Base-by-base conservation (phyloP, 2,113 vertebrate species). In the Aphyosemion australe region DNA sequence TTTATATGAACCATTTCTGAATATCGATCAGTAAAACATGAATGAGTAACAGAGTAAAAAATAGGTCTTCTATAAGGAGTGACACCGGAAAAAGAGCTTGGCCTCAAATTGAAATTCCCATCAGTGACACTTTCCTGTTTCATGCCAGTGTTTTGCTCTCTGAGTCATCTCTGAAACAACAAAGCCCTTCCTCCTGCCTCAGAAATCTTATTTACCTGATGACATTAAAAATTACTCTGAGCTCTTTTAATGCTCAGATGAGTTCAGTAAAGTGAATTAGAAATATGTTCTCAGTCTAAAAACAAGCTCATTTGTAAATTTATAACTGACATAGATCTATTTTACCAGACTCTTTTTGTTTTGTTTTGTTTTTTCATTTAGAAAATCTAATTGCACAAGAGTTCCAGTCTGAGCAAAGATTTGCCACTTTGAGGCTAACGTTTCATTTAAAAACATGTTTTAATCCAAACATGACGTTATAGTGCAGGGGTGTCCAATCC, bases 191-290 rank as follows among this genome's bases (percentile, higher is more conserved):
- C 47, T 56, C 21, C 32, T 53, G 65, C 47, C 5, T 1, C 54
- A 45, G 78, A 72, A 69, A 78, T 52, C 49, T 53, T 66, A 61
- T 84, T 84, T 73, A 74, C 56, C 72, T 63, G 47, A 61, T 61
- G 61, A 65, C 56, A 20, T 46, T 48, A 60, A 53, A 55, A 46
- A 78, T 74, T 39, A 61, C 42, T 50, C 19, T 15, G 19, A 57
- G 64, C 75, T 61, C 47, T 32, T 65, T 60, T 75, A 42, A 54
- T 31, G 46, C 34, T 62, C 53, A 50, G 41, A 63, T n/a, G n/a
- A n/a, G n/a, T 72, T 68, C 58, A 68, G 18, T 39, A 49, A 62
- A 21, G 2, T 15, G 67, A 63, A 62, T 45, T 6, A 9, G 47
- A 16, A 37, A 34, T 41, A 26, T 13, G 53, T 64, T 75, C 63